Base-by-base conservation (phyloP, 2,888 invertebrate species). In the Charanyca ferruginea region DNA sequence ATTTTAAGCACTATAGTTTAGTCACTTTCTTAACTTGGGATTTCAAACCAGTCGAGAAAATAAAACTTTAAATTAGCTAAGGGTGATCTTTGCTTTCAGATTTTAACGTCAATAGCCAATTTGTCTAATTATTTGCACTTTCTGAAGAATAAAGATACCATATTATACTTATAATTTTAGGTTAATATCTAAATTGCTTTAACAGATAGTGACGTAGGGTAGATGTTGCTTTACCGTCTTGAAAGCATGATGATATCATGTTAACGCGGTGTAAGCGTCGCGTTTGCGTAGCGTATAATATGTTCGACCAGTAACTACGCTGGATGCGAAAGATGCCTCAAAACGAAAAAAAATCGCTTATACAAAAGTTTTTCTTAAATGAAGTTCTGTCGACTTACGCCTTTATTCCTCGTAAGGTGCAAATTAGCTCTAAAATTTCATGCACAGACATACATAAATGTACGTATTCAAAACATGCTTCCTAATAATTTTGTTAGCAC, bases 401-500 rank as follows among this genome's bases (percentile, higher is more conserved):
- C 54, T 66, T 44, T 49, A 70, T 60, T 60, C 48, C n/a, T 11
- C 22, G 8, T 11, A 32, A 2, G 32, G 45, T 55, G 49, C 58
- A 59, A 73, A 63, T 47, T 16, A 41, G 35, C 9, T 59, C 41
- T 32, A 59, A 22, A 54, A 41, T 9, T 57, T 44, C 54, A 71
- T 66, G 54, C 61, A 74, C 58, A 66, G 25, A 62, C 38, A 66
- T 35, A 62, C 38, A 41, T 49, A 9, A n/a, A n/a, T n/a, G n/a
- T n/a, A 75, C 66, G 72, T 35, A 42, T 38, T 66, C 61, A 62
- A 71, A 59, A 74, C 66, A 74, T 62, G 77, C 74, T 61, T 54
- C 66, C 70, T 73, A 75, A 62, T 41, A 75, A 77, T 75, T 77
- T 77, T 66, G 67, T 75, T 75, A 75, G 73, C 74, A 77, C 74